Evolutionary conservation across 1,140 invertebrate genomes (phyloP).

Genomic region (Conus betulinus): DNA sequence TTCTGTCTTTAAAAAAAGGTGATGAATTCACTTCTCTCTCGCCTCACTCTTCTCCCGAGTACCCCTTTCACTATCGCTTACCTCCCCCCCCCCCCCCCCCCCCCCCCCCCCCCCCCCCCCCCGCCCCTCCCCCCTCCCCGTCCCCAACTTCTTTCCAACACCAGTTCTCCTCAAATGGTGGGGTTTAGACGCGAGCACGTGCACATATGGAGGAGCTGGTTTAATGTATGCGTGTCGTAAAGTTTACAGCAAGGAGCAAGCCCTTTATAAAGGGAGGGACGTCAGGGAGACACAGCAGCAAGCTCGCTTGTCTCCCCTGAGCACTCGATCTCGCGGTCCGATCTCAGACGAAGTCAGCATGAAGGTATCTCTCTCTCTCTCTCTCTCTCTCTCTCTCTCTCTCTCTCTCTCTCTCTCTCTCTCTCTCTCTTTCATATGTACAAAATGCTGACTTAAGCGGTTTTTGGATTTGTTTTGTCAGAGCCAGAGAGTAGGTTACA

Average conservation of each 20-base stretch:
- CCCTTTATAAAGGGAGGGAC: slow-evolving; percentile 12
- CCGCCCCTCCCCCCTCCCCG: too few relatives aligned
- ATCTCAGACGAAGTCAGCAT: slow-evolving; percentile 23
- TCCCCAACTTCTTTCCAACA: too few relatives aligned
- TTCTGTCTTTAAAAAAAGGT: not conserved
- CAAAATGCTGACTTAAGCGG: too few relatives aligned
- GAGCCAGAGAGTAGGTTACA: too few relatives aligned
- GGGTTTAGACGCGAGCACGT: not conserved
- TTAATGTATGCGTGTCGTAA: slow-evolving; percentile 37
- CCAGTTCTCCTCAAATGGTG: too few relatives aligned
- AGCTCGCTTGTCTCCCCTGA: slow-evolving; percentile 1
- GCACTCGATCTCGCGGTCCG: not conserved
- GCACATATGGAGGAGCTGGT: not conserved
- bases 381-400: not conserved
- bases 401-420: not conserved
- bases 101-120: not conserved
- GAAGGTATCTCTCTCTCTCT: slow-evolving; percentile 19
- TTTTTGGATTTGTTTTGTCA: too few relatives aligned
- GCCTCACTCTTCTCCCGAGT: not conserved
- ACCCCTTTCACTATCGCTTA: not conserved
- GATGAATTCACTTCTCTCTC: not conserved
- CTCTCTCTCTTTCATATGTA: not conserved
- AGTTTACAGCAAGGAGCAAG: slow-evolving; percentile 24
- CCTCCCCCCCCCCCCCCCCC: too few relatives aligned
- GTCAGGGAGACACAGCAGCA: not conserved